Base-by-base conservation (phyloP, 1,140 invertebrate genomes). In the Acromyrmex echinatior region DNA sequence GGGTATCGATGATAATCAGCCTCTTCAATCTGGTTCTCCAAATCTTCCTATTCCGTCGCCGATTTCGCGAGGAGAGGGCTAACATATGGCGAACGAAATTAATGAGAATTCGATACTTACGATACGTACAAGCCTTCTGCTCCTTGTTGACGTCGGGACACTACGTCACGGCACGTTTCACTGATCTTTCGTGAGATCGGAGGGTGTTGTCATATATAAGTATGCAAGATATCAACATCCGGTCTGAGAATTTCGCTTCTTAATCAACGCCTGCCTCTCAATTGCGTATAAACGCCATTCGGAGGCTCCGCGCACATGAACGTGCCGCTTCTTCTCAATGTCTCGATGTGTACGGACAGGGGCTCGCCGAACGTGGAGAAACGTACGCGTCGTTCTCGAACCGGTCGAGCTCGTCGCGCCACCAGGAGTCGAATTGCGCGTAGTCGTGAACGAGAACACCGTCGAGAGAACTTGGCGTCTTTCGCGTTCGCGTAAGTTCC, bases 81-180 rank as follows among this genome's bases (percentile, higher is more conserved):
- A 88, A 88, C 88, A 90, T 90, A 90, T 90, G 87, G 81, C 70
- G 35, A 12, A 16, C 25, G 56, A n/a, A 12, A n/a, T 76, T 31
- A 60, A 77, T 18, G 6, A 56, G 25, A 14, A 16, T 66, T 49
- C 3, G 28, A 28, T 90, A 90, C 89, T 90, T 80, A 90, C 89
- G 62, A 79, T 35, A 66, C 82, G 66, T 82, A 89, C 78, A 65
- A 80, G 89, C 56, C 62, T 90, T 66, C 85, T 63, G 9, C 85
- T 87, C 49, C 79, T 56, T 18, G 56, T 78, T 12, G 88, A 85
- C 62, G 88, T 87, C 89, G 88, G 88, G 89, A 66, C 89, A 78
- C 88, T 71, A 63, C 66, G 78, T 73, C 73, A 85, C 85, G 49
- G 73, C 88, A 89, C 89, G 86, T 87, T 76, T 90, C 88, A 79